Evolutionary conservation across 2,888 invertebrate species (phyloP).

Genomic region (Zaprionus obscuricornis): DNA sequence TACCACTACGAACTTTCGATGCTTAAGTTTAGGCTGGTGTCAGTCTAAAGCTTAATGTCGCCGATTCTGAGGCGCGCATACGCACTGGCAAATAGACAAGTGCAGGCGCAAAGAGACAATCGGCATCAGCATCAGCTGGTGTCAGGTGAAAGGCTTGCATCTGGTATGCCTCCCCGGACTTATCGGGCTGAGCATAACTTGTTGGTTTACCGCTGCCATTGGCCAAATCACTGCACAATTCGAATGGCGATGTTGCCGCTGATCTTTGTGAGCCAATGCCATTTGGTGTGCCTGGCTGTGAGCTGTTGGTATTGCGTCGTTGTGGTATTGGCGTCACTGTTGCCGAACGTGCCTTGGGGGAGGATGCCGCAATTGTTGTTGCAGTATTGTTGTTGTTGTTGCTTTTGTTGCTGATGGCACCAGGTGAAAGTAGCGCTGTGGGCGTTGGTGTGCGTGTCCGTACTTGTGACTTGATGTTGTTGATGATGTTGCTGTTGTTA

Average conservation of each 20-base stretch:
- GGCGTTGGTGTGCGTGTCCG: constrained; percentile 26
- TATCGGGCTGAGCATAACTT: constrained; percentile 86
- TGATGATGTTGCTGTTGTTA: constrained; percentile 81
- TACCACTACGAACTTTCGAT: background rate
- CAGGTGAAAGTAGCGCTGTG: constrained; percentile 38
- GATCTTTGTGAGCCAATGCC: constrained; percentile 60
- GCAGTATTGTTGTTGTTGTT: too few relatives aligned
- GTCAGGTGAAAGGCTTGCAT: constrained; percentile 96
- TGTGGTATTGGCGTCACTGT: constrained; percentile 29
- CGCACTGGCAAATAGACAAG: constrained; percentile 97
- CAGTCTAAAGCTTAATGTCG: constrained; percentile 95
- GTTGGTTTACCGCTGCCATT: constrained; percentile 84
- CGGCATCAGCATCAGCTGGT: constrained; percentile 61
- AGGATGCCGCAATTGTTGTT: constrained; percentile 12
- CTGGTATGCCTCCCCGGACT: constrained; percentile 83
- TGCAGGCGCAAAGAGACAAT: constrained; percentile 91
- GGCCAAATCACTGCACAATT: constrained; percentile 77
- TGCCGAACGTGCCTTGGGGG: constrained; percentile 44
- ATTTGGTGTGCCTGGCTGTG: constrained; percentile 62
- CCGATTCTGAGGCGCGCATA: constrained; percentile 91
- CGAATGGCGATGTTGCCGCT: constrained; percentile 67
- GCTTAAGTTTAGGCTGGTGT: constrained; percentile 95
- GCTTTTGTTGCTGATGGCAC: background rate
- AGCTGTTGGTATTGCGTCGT: constrained; percentile 28
- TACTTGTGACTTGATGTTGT: constrained; percentile 30